Evolutionary conservation across 2,888 invertebrate genomes (phyloP), one percentile per base, ranked within the genome.

Genomic region (Meteorus cinctellus): DNA sequence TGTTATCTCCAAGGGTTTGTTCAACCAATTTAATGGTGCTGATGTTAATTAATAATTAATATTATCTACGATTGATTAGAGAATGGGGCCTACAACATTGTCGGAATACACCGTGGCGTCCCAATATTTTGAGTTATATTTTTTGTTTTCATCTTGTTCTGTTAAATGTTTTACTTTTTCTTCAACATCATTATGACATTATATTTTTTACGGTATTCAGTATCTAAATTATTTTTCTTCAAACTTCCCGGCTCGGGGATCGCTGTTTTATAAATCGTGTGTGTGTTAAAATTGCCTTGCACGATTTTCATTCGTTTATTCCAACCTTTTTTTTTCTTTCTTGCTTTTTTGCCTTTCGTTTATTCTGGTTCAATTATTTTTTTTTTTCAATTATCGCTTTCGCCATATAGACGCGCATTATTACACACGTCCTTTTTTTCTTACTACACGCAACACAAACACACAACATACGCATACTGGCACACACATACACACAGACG

Each of bases 401-500:
- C 19, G 8, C n/a, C 55, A 55, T 55, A 4, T 10, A 55, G 3
- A 24, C 19, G 4, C 55, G 8, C 19, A 19, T 55, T 55, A 55
- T 55, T 55, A 55, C 55, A 55, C 55, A 55, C 55, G 55, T 10
- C n/a, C 10, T 55, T 55, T 55, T 55, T 24, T 55, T 55, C n/a
- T 19, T 19, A 55, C 1, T 55, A 55, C 19, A 55, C 55, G 19
- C 55, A 55, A 48, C 55, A 19, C 55, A 55, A 16, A 51, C 55
- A 5, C 55, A 55, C 55, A 19, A 55, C 55, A 55, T 19, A 19
- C 19, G 19, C 55, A 55, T 19, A 55, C 19, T 72, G 16, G 31
- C 41, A 72, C 65, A 51, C 72, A 65, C 55, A 51, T 48, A 63
- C 65, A 72, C 65, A 34, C 63, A 63, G 36, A 76, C 78, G 77